Conservation (phyloP, 2,888 invertebrate species). For the Tipula vernalis region DNA sequence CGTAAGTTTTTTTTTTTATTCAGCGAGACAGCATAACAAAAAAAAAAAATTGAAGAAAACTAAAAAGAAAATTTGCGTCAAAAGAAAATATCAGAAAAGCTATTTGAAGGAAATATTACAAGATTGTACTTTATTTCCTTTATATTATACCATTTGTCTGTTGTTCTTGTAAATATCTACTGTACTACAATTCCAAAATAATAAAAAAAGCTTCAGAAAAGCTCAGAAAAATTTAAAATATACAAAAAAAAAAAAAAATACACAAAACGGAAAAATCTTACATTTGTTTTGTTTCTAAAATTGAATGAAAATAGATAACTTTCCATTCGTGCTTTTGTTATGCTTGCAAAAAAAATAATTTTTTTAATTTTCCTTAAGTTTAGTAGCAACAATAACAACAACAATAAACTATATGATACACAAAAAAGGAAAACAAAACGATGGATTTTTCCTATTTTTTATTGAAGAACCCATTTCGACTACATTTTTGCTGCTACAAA, state of each 20-base stretch:
- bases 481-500: neutral
- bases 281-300: neutral
- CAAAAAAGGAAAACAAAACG: neutral
- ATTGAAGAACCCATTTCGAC: neutral
- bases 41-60: neutral
- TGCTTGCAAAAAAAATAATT: neutral
- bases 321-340: neutral
- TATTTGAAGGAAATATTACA: neutral
- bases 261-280: neutral
- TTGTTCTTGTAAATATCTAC: neutral
- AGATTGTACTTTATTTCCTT: neutral
- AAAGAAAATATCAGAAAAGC: neutral
- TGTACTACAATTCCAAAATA: neutral
- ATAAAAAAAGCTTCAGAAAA: neutral
- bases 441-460: neutral
- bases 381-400: neutral
- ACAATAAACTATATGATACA: neutral
- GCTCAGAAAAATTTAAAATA: neutral
- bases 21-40: neutral
- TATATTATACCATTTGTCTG: neutral
- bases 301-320: neutral
- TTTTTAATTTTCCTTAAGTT: neutral
- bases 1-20: neutral
- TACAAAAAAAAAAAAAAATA: neutral
- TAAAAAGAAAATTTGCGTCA: neutral